Evolutionary conservation across 30 jellyfish, hydroid and myxozoan species (phyloP).

Genomic region (Pelagia noctiluca): DNA sequence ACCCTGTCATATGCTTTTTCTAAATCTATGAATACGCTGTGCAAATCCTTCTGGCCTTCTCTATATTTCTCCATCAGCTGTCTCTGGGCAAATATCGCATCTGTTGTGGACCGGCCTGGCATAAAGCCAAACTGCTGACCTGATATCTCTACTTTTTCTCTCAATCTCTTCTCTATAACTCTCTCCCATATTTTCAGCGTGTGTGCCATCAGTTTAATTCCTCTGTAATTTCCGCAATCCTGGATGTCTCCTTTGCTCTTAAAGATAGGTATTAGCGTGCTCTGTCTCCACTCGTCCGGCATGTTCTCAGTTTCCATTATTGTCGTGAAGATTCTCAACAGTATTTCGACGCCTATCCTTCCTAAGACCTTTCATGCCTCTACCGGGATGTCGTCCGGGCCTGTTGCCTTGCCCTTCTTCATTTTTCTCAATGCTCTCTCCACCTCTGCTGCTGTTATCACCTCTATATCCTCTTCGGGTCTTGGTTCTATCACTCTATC

Average conservation of each 20-base stretch:
- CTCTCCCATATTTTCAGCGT: neutral
- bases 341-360: neutral
- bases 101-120: neutral
- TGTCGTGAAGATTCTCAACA: neutral
- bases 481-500: too few relatives aligned
- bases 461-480: constrained; percentile 15
- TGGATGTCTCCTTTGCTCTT: neutral
- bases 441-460: constrained; percentile 11
- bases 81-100: neutral
- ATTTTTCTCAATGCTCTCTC: neutral
- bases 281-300: constrained; percentile 7
- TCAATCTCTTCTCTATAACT: neutral
- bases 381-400: constrained; percentile 17
- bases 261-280: neutral
- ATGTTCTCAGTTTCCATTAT: neutral
- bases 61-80: neutral
- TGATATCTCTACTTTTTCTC: neutral
- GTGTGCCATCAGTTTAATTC: neutral
- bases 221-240: constrained; percentile 3
- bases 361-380: neutral
- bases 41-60: neutral
- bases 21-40: neutral
- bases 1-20: neutral
- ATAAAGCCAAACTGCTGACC: neutral
- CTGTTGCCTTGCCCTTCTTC: constrained; percentile 7